phyloP scores from a whole-genome alignment of 2,888 invertebrate species.

The Aproaerema taeniolella region DNA sequence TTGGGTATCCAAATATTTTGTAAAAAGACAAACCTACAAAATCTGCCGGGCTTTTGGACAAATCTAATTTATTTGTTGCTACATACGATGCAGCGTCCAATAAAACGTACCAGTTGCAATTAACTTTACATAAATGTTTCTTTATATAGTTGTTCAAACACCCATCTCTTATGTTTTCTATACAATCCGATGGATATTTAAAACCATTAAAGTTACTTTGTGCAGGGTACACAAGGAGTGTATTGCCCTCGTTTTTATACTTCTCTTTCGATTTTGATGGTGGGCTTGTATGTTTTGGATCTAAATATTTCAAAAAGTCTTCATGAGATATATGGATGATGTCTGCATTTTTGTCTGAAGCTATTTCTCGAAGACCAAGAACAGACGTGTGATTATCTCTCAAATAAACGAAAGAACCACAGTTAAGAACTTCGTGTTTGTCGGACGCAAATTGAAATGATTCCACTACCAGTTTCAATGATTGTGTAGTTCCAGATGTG shows the following conservation, averaged over 20 bases:
- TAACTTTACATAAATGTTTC: slow-evolving; percentile 49
- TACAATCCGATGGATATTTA: slow-evolving; percentile 90
- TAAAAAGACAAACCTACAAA: slow-evolving; percentile 96
- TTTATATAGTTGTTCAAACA: slow-evolving; percentile 59
- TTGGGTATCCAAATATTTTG: slow-evolving; percentile 97
- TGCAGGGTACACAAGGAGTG: slow-evolving; percentile 90
- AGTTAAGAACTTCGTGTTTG: slow-evolving; percentile 31
- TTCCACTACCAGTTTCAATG: slow-evolving; percentile 90
- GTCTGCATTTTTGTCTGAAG: slow-evolving; percentile 72
- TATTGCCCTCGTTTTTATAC: slow-evolving; percentile 43
- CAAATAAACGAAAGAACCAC: slow-evolving; percentile 86
- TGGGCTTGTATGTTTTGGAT: slow-evolving; percentile 10
- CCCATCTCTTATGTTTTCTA: slow-evolving; percentile 79
- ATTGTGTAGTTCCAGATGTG: slow-evolving; percentile 94
- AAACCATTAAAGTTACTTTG: slow-evolving; percentile 97
- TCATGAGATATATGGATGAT: slow-evolving; percentile 77
- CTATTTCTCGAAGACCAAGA: slow-evolving; percentile 91
- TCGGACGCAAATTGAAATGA: slow-evolving; percentile 80
- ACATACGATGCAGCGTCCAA: slow-evolving; percentile 93
- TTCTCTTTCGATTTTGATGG: slow-evolving; percentile 22
- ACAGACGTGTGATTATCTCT: slow-evolving; percentile 98
- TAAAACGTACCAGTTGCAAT: slow-evolving; percentile 83
- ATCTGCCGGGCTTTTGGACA: slow-evolving; percentile 85
- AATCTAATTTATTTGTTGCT: slow-evolving; percentile 86
- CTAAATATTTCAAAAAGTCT: slow-evolving; percentile 66